Evolutionary conservation across 2,888 invertebrate species (phyloP), one percentile per base, ranked within the genome.

Genomic region (Agrenia bidenticulata): DNA sequence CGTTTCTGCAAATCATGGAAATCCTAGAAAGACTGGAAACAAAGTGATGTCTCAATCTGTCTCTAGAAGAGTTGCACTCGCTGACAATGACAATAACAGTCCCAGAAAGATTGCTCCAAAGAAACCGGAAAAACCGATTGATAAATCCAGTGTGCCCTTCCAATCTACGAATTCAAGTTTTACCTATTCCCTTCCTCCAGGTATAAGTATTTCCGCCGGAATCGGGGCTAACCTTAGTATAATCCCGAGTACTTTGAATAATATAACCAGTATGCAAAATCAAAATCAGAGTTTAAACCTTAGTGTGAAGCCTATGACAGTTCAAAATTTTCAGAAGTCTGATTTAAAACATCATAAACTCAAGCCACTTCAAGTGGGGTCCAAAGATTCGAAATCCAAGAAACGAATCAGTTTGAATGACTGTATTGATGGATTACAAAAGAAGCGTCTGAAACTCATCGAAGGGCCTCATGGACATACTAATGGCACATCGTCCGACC

Each of bases 381-480:
- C 15, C 15, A 45, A 45, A 5, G 15, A 15, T 15, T 17, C 15
- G 4, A 45, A 61, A 13, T 55, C 54, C 41, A 68, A 56, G 51
- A 57, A 57, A 23, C 57, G 57, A 32, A 57, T 57, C 4, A 39
- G 39, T 37, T 19, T 75, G 26, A 69, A 69, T 21, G 75, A 75
- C 24, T 74, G 73, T 45, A 74, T 75, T 26, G 75, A 75, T 60
- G 73, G 72, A 2, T 57, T 75, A 1, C 68, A 73, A 42, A 70
- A 69, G 55, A 75, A 74, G 49, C 67, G 66, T 49, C 54, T 75
- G 66, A 68, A 63, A 41, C 54, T 73, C 21, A 37, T 75, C 2
- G 72, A 70, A 50, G 70, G 73, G n/a, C 66, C 63, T 17, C 62
- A 59, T n/a, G 19, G 13, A 24, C 13, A 15, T 13, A 19, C 23